Evolutionary conservation across 1,140 invertebrate genomes (phyloP).

Genomic region (Caenorhabditis briggsae): DNA sequence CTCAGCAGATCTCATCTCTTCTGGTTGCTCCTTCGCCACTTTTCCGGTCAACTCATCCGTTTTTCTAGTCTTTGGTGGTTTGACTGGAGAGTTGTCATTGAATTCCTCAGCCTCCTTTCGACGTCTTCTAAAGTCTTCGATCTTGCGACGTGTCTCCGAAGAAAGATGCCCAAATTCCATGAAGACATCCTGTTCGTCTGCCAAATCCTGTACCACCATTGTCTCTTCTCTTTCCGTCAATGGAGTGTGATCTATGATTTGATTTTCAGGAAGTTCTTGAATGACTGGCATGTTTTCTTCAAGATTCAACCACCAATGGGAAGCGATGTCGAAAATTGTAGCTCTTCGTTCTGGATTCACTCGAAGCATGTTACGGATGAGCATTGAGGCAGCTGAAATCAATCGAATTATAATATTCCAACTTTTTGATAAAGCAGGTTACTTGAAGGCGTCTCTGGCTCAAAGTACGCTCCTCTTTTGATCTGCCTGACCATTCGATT

Average conservation of each 20-base stretch:
- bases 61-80: slow-evolving; percentile 73
- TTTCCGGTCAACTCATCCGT: slow-evolving; percentile 60
- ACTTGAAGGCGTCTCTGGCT: slow-evolving; percentile 93
- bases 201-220: slow-evolving; percentile 77
- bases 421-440: slow-evolving; percentile 77
- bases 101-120: slow-evolving; percentile 78
- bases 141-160: slow-evolving; percentile 66
- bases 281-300: slow-evolving; percentile 79
- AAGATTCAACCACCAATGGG: slow-evolving; percentile 91
- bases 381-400: slow-evolving; percentile 87
- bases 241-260: slow-evolving; percentile 77
- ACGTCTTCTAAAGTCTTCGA: slow-evolving; percentile 68
- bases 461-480: slow-evolving; percentile 94
- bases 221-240: slow-evolving; percentile 77
- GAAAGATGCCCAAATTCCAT: slow-evolving; percentile 78
- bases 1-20: slow-evolving; percentile 72
- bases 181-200: slow-evolving; percentile 78
- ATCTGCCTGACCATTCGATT: slow-evolving; percentile 96
- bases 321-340: slow-evolving; percentile 92
- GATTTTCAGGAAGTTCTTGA: slow-evolving; percentile 77
- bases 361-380: slow-evolving; percentile 93
- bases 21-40: slow-evolving; percentile 30
- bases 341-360: slow-evolving; percentile 90
- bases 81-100: slow-evolving; percentile 77
- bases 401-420: slow-evolving; percentile 36